Percentiles rank a stretch among this genome's conserved stretches.
These are phyloP conservation scores for Seriola aureovittata DNA, from an alignment of 2,113 vertebrate species.

Conservation along the genomic window DNA sequence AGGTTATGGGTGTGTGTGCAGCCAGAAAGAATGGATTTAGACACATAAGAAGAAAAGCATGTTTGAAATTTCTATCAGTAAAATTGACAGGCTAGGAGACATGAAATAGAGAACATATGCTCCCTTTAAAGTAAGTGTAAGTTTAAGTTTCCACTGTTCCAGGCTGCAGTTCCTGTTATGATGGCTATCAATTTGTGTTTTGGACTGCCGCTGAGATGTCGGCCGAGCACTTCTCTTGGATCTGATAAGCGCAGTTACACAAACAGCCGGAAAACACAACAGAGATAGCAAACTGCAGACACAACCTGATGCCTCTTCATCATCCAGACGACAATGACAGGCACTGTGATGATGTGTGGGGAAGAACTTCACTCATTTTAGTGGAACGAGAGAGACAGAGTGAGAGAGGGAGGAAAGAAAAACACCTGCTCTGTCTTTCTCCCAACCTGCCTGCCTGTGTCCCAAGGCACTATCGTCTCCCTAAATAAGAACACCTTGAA, in stretches of 20 bases:
- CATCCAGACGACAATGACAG: slow-evolving; percentile 41
- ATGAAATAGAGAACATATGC: not conserved
- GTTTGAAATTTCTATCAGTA: slow-evolving; percentile 17
- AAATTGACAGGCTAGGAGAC: slow-evolving; percentile 3
- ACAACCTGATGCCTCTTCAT: slow-evolving; percentile 61
- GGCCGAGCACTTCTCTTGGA: slow-evolving; percentile 23
- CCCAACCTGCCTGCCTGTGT: slow-evolving; percentile 30
- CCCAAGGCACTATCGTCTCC: slow-evolving; percentile 55
- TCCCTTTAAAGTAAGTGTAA: not conserved
- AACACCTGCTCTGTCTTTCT: slow-evolving; percentile 48
- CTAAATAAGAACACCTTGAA: slow-evolving; percentile 67
- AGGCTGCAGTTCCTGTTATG: slow-evolving; percentile 3
- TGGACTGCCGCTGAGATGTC: slow-evolving; percentile 24
- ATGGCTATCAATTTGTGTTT: slow-evolving; percentile 51
- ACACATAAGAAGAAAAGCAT: not conserved
- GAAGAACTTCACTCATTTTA: slow-evolving; percentile 51
- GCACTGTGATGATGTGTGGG: slow-evolving; percentile 39
- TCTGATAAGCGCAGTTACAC: slow-evolving; percentile 51
- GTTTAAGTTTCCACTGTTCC: not conserved
- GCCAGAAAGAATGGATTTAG: not conserved
- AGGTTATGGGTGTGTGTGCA: not conserved
- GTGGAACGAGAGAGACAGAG: slow-evolving; percentile 23
- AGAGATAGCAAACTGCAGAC: slow-evolving; percentile 42
- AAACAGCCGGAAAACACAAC: slow-evolving; percentile 54
- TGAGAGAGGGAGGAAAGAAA: slow-evolving; percentile 15